These are phyloP conservation scores for Rhinolophus sinicus DNA, from an alignment of 2,113 vertebrate genomes.

Conservation along the genomic window DNA sequence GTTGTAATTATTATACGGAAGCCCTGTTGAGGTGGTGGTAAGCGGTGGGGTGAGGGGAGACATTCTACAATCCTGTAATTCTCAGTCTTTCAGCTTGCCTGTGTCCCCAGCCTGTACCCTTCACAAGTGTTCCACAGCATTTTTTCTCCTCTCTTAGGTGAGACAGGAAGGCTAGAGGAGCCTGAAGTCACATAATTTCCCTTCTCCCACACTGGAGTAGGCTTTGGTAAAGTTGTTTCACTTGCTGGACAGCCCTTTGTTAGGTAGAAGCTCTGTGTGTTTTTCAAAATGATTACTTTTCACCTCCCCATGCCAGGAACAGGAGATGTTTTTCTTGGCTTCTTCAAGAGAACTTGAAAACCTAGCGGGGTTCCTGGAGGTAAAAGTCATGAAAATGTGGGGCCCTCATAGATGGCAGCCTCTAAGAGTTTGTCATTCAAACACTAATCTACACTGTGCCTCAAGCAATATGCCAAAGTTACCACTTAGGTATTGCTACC, in stretches of 20 bases:
- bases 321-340: not conserved
- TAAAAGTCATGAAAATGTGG: not conserved
- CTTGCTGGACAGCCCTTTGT: not conserved
- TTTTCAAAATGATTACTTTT: conserved; percentile 45
- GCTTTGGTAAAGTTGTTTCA: not conserved
- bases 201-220: not conserved
- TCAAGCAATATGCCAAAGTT: conserved; percentile 30
- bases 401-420: not conserved
- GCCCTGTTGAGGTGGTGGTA: not conserved
- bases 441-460: not conserved
- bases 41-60: not conserved
- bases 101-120: not conserved
- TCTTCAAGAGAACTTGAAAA: conserved; percentile 31
- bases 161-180: not conserved
- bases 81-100: not conserved
- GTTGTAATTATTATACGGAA: not conserved
- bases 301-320: not conserved
- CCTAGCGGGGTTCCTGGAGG: not conserved
- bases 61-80: not conserved
- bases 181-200: not conserved
- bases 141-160: not conserved
- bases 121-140: not conserved
- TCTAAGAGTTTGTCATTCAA: not conserved
- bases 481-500: not conserved
- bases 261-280: not conserved